Evolutionary conservation across 2,888 invertebrate species (phyloP), one percentile per base, ranked within the genome.

Genomic region (Cotesia congregata): DNA sequence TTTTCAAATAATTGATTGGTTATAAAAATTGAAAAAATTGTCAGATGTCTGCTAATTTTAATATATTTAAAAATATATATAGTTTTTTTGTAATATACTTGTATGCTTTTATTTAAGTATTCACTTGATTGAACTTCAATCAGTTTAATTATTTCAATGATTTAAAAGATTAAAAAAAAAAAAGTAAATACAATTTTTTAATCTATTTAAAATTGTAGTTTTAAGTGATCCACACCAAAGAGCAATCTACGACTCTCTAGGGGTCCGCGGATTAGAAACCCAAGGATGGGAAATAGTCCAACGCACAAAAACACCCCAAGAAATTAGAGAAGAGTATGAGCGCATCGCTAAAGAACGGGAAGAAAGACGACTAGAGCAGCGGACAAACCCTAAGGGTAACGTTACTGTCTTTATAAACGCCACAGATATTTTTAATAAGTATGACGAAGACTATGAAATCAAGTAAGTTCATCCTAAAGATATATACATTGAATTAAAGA

Each of bases 281-380:
- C 97, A 98, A 85, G 98, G 98, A 74, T 98, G 98, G 97, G 97
- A 98, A 91, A 92, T 98, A 50, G 95, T 98, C 41, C 95, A 97
- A 85, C 92, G 97, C 60, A 96, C 96, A 1, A 95, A 95, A 88
- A 98, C 98, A 1, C 97, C 98, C 1, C 94, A 96, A 82, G 98
- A 99, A 92, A 98, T 99, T 77, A 91, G 98, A 76, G 98, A 98
- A 78, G 99, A 99, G 90, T 99, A 97, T 91, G 98, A 99, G 90
- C 93, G 97, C 80, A 88, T 95, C 74, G 95, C 95, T 17, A 93
- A 94, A 81, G 96, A 96, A 85, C 92, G 95, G 78, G 98, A 98
- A 82, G 97, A 98, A 86, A 92, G 97, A 78, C 92, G 94, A 79
- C 91, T 99, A 74, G 94, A 97, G 85, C 96, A 97, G 86, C 93